phyloP scores from a whole-genome alignment of 2,888 invertebrate genomes.

The Deladenus siricidicola region DNA sequence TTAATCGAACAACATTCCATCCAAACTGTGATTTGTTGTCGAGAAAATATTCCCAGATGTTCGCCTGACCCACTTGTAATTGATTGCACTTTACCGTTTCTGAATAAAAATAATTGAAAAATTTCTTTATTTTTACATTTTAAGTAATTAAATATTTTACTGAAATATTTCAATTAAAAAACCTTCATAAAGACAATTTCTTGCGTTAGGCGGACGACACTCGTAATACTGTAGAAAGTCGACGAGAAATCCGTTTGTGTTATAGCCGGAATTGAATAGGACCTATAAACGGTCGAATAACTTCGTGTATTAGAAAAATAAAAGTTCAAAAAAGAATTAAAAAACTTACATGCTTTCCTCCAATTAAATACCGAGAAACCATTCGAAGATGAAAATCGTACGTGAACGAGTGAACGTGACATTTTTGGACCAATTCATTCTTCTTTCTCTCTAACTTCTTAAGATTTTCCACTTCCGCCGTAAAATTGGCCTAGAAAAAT shows the following conservation, averaged over 20 bases:
- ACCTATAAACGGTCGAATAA: constrained; percentile 18
- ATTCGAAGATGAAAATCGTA: constrained; percentile 50
- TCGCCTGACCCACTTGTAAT: constrained; percentile 63
- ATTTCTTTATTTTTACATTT: too few relatives aligned
- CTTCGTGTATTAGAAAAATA: too few relatives aligned
- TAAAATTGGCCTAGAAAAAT: background rate
- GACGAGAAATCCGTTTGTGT: constrained; percentile 67
- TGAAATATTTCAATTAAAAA: too few relatives aligned
- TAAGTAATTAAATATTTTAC: too few relatives aligned
- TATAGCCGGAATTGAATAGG: constrained; percentile 60
- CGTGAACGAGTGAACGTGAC: constrained; percentile 51
- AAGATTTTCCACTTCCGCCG: background rate
- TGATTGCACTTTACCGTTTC: constrained; percentile 61
- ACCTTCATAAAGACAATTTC: constrained; percentile 68
- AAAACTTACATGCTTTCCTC: constrained; percentile 24
- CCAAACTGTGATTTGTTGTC: constrained; percentile 65
- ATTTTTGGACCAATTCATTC: constrained; percentile 28
- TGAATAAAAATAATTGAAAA: too few relatives aligned
- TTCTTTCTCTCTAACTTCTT: constrained; percentile 19
- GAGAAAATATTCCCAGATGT: constrained; percentile 66
- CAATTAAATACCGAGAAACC: constrained; percentile 31
- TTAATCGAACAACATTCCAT: constrained; percentile 65
- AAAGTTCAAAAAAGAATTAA: too few relatives aligned
- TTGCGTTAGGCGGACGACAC: constrained; percentile 69
- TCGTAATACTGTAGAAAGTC: constrained; percentile 72